Base-by-base conservation (phyloP, 2,113 vertebrate genomes). In the Microcebus tavaratra region DNA sequence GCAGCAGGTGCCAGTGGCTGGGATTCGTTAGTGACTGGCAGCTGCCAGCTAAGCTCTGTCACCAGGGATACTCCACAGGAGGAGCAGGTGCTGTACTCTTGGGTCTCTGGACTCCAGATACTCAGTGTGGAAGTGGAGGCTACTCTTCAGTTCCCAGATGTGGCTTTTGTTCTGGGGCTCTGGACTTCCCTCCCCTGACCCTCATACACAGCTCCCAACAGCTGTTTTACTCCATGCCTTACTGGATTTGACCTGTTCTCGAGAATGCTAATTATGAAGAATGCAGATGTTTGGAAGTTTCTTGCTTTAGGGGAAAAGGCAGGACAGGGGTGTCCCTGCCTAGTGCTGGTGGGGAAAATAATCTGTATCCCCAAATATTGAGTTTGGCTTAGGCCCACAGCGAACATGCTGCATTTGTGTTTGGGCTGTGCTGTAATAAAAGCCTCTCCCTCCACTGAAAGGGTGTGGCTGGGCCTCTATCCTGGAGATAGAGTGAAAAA, bases 1-100 rank as follows among this genome's bases (percentile, higher is more conserved):
- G 97, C 99, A 99, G 98, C 99, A 99, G 96, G 99, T 99, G 29
- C 98, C 99, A 0, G 99, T 99, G 67, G 99, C 99, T 5, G 99
- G 99, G 14, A 99, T 99, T 78, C 99, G 99, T 73, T 99, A 98
- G 99, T n/a, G 83, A 67, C 83, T 59, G 42, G 68, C 53, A 79
- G 48, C 81, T 89, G 61, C 55, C 45, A 13, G 42, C 39, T 45
- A 53, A 80, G 63, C 75, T 84, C 29, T 42, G 36, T 75, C 87
- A 50, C 59, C 13, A 42, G 72, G 53, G 45, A 73, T 31, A 53
- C 86, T 76, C 34, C 76, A 31, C 34, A 78, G 88, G 80, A 95
- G 81, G 86, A 88, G 53, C 48, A 53, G 70, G 72, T 36, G 34
- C 76, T 72, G 39, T n/a, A 82, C 14, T 82, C 11, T 76, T 61